A percentile compares a stretch with the other conserved stretches of the same genome.
phyloP scores from a whole-genome alignment of 2,888 invertebrate species.

The Lasioglossum lativentre region DNA sequence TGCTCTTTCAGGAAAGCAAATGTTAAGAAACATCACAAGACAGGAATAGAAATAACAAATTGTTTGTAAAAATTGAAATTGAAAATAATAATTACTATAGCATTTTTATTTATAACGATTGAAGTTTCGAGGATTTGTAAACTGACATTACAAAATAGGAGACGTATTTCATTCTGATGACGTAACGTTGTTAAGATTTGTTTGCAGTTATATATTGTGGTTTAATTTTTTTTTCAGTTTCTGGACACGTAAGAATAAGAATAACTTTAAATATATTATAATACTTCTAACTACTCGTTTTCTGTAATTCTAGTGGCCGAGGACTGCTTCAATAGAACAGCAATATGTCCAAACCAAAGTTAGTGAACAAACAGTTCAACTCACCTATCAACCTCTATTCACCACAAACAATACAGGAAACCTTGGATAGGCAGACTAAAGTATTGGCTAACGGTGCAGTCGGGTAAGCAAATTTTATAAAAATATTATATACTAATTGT shows the following conservation, averaged over 20 bases:
- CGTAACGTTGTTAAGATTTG: background rate
- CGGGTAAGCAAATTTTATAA: slow-evolving; percentile 87
- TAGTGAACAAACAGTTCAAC: slow-evolving; percentile 96
- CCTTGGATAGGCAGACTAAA: slow-evolving; percentile 91
- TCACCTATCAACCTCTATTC: slow-evolving; percentile 95
- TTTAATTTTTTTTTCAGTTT: background rate
- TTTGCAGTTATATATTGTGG: background rate
- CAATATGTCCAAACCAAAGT: slow-evolving; percentile 89
- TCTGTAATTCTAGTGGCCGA: slow-evolving; percentile 53
- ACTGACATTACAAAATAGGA: background rate
- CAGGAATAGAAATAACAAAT: background rate
- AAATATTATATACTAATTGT: background rate
- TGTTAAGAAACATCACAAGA: background rate
- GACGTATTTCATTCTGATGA: no score
- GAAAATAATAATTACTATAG: background rate
- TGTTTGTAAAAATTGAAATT: background rate
- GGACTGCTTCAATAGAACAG: slow-evolving; percentile 11
- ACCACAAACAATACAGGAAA: slow-evolving; percentile 91
- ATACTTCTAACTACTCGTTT: slow-evolving; percentile 8
- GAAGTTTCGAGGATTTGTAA: background rate
- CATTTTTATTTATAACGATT: background rate
- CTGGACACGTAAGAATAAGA: background rate
- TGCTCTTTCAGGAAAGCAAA: background rate
- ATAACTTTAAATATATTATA: background rate
- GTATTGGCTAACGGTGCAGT: slow-evolving; percentile 92